phyloP scores from a whole-genome alignment of 2,797 vertebrate genomes.

The Novumbra hubbsi region DNA sequence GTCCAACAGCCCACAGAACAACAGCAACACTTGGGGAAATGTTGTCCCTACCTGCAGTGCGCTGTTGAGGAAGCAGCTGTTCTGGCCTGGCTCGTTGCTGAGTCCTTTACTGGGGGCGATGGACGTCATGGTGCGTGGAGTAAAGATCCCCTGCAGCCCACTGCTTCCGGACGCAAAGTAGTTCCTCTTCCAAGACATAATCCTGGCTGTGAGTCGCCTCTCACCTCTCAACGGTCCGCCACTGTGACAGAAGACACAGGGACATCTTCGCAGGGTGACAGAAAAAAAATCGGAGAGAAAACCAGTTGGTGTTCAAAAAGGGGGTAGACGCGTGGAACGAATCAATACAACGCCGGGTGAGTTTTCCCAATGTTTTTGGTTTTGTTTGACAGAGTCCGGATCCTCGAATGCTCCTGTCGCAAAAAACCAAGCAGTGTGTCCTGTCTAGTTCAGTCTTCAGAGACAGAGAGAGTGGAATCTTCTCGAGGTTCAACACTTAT shows the following conservation, averaged over 20 bases:
- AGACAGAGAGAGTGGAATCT: not conserved
- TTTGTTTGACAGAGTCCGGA: not conserved
- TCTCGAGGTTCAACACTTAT: slow-evolving; percentile 20
- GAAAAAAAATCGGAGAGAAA: not conserved
- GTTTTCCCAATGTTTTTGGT: not conserved
- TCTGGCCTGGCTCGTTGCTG: slow-evolving; percentile 97
- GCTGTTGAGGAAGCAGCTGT: slow-evolving; percentile 98
- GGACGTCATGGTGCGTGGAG: slow-evolving; percentile 85
- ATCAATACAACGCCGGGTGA: not conserved
- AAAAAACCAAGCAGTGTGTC: not conserved
- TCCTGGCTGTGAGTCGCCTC: slow-evolving; percentile 32
- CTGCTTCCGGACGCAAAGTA: slow-evolving; percentile 79
- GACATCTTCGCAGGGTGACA: not conserved
- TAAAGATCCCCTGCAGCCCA: slow-evolving; percentile 77
- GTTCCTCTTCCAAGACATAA: slow-evolving; percentile 85
- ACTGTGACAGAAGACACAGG: slow-evolving; percentile 39
- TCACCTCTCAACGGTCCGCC: slow-evolving; percentile 35
- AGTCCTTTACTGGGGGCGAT: slow-evolving; percentile 97
- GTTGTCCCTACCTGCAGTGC: slow-evolving; percentile 82
- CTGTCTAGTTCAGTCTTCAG: not conserved
- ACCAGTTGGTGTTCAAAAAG: not conserved
- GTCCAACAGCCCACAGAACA: too few relatives aligned
- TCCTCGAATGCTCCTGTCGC: not conserved
- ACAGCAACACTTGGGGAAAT: too few relatives aligned
- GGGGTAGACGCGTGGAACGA: not conserved